Evolutionary conservation across 2,797 vertebrate species (phyloP).

Genomic region (Echiichthys vipera): DNA sequence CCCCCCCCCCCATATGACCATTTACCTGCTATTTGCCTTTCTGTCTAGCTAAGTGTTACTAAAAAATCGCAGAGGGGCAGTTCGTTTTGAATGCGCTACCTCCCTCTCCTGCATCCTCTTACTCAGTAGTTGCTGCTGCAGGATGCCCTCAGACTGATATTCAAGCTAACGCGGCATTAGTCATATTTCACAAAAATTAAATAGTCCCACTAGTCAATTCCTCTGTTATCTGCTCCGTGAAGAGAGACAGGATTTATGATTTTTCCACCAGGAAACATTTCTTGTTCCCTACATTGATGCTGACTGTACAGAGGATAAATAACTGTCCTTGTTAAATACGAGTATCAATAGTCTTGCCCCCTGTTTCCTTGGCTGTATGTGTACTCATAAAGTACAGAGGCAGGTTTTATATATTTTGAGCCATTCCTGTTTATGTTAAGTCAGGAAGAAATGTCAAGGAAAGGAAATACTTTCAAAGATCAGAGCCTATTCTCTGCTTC

Average conservation of each 20-base stretch:
- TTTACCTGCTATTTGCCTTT: constrained; percentile 37
- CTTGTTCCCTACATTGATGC: neutral
- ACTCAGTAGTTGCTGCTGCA: constrained; percentile 7
- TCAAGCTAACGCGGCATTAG: constrained; percentile 7
- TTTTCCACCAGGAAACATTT: constrained; percentile 15
- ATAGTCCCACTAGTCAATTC: constrained; percentile 17
- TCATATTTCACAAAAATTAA: constrained; percentile 19
- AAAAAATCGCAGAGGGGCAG: constrained; percentile 11
- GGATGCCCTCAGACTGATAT: constrained; percentile 10
- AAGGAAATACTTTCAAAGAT: constrained; percentile 24
- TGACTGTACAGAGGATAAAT: constrained; percentile 27
- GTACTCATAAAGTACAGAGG: constrained; percentile 3
- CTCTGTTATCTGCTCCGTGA: neutral
- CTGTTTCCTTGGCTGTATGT: constrained; percentile 24
- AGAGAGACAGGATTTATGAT: neutral
- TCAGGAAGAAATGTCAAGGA: constrained; percentile 14
- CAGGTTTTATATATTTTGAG: neutral
- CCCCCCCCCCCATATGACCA: too few species aligned
- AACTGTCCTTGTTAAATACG: constrained; percentile 20
- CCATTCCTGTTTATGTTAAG: constrained; percentile 12
- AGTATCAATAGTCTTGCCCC: too few species aligned
- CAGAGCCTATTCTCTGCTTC: constrained; percentile 21
- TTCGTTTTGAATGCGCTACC: constrained; percentile 21
- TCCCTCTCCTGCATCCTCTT: constrained; percentile 18
- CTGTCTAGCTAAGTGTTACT: constrained; percentile 20